Conservation (phyloP, 2,888 invertebrate species). For the Ectobius pallidus region DNA sequence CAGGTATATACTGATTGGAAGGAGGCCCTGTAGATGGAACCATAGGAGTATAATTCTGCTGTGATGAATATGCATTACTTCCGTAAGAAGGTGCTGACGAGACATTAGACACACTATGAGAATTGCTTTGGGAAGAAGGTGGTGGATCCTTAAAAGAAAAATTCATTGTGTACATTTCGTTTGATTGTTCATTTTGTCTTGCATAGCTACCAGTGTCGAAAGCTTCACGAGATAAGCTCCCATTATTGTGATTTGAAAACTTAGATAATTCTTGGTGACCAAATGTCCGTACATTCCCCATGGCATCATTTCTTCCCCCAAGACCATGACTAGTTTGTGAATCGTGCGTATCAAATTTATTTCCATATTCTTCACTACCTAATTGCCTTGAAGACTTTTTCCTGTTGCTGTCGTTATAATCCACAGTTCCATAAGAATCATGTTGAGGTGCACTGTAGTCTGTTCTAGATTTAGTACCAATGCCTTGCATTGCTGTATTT, state of each 20-base stretch:
- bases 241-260: neutral
- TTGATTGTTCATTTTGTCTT: constrained; percentile 19
- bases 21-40: constrained; percentile 23
- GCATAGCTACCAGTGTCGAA: neutral
- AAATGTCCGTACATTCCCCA: constrained; percentile 2
- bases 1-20: constrained; percentile 38
- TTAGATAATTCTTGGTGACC: constrained; percentile 21
- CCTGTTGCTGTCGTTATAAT: constrained; percentile 12
- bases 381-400: constrained; percentile 20
- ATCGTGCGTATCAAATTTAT: constrained; percentile 16
- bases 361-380: constrained; percentile 13
- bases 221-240: neutral
- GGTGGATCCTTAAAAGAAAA: constrained; percentile 35
- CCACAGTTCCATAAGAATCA: constrained; percentile 18
- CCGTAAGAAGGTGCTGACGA: constrained; percentile 18
- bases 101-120: neutral
- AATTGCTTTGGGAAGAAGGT: neutral
- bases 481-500: neutral
- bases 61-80: constrained; percentile 1
- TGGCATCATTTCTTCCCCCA: neutral
- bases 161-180: constrained; percentile 29
- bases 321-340: neutral
- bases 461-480: constrained; percentile 12
- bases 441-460: constrained; percentile 24
- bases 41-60: constrained; percentile 21